Percentiles rank a stretch among this genome's conserved stretches.
Conservation (phyloP, 2,888 invertebrate genomes). For the Eristalis pertinax region DNA sequence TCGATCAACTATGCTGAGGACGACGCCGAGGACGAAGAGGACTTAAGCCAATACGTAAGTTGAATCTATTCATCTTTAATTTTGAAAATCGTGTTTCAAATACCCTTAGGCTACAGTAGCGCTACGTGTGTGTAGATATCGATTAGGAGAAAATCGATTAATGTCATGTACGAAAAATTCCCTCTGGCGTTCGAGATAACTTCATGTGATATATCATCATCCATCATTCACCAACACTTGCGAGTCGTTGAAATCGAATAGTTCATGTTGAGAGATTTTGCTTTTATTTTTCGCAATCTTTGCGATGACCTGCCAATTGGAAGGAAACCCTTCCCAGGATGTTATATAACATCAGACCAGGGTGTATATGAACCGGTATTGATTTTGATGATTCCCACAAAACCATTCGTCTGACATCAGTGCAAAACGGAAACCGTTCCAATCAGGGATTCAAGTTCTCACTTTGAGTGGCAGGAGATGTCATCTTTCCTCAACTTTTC, state of each 20-base stretch:
- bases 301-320: not conserved
- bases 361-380: not conserved
- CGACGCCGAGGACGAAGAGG: not conserved
- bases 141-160: not conserved
- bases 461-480: not conserved
- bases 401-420: not conserved
- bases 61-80: not conserved
- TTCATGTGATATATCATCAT: not conserved
- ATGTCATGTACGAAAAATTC: not conserved
- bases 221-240: not conserved
- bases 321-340: not conserved
- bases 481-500: not conserved
- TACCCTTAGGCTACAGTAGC: not conserved
- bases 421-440: not conserved
- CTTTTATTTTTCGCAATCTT: not conserved
- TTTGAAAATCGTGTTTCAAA: not conserved
- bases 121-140: not conserved
- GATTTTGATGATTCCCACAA: not conserved
- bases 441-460: not conserved
- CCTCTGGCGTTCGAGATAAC: not conserved
- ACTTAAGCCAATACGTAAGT: conserved; percentile 45
- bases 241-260: not conserved
- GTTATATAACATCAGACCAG: too few species aligned
- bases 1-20: not conserved
- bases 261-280: not conserved